Base-by-base conservation (phyloP, 2,113 vertebrate species). In the Psittacara wagleri region DNA sequence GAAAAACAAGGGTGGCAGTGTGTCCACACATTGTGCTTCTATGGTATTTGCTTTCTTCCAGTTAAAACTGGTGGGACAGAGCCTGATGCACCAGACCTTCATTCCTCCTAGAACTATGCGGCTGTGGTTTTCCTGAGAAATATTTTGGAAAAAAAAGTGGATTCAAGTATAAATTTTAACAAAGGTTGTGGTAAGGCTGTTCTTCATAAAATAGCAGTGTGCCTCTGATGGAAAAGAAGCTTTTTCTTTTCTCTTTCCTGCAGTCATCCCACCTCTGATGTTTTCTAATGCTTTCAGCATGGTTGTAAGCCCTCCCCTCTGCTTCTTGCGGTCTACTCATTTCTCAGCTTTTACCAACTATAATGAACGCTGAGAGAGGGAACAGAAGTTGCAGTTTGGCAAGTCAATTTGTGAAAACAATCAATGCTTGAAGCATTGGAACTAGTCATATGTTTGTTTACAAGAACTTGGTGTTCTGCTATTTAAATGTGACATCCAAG, bases 41-140 rank as follows among this genome's bases (percentile, higher is more conserved):
- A 27, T 1, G 5, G 41, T 18, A 5, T 81, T 92, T 85, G 31
- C 22, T 81, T 66, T 37, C n/a, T 73, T 79, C 55, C 48, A 73
- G 31, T 70, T 74, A 64, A 64, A 79, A 54, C 49, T 49, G 24
- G 27, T 61, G 39, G 29, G 73, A n/a, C 46, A 77, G 46, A 83
- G 41, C 61, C 37, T 67, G 22, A 16, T 87, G 74, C 81, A 59
- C 57, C 15, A 86, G 75, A 52, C 25, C 13, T 77, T 72, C 15
- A 11, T 92, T 92, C 52, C 66, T 62, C 3, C 66, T 55, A 41
- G 70, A 83, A 51, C 64, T 70, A 23, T 17, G 25, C 75, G 52
- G 10, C 57, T 96, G 69, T 82, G 91, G 57, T 87, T 96, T 88
- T 83, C 83, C 52, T 88, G 59, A 84, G 76, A 96, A 95, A 43